Percentiles rank a stretch among this genome's conserved stretches.
Conservation (phyloP, 2,888 invertebrate genomes). For the Zonitis immaculata region DNA sequence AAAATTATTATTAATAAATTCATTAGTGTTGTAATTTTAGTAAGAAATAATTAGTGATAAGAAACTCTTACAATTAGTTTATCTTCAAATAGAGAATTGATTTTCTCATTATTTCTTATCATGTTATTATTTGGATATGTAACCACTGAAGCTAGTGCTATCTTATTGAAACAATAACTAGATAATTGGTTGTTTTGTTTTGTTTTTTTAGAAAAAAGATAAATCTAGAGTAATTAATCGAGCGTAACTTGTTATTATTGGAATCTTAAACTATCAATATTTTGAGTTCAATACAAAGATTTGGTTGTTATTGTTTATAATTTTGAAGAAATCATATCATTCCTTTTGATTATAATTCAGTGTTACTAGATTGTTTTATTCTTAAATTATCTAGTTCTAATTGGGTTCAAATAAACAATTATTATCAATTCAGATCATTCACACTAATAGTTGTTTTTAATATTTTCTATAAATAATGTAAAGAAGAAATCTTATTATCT, state of each 20-base stretch:
- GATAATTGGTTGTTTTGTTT: too few relatives aligned
- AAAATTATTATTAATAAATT: too few relatives aligned
- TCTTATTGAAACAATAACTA: too few relatives aligned
- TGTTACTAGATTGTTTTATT: neutral
- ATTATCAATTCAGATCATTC: constrained; percentile 14
- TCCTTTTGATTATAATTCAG: neutral
- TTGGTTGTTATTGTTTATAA: neutral
- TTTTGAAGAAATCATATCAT: neutral
- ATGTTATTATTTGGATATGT: too few relatives aligned
- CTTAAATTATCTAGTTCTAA: constrained; percentile 4
- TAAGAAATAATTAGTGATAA: too few relatives aligned
- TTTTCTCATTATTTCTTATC: too few relatives aligned
- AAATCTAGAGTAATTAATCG: too few relatives aligned
- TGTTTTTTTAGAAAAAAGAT: too few relatives aligned
- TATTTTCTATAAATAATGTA: neutral
- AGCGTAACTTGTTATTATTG: neutral
- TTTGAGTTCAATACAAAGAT: neutral
- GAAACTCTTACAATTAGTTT: too few relatives aligned
- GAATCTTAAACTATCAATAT: neutral
- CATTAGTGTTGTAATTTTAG: too few relatives aligned
- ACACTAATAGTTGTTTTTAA: neutral
- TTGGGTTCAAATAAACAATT: constrained; percentile 9
- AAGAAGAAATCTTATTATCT: constrained; percentile 7
- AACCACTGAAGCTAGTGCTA: too few relatives aligned
- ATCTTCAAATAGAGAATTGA: too few relatives aligned